Evolutionary conservation across 1,140 invertebrate species (phyloP), one percentile per base, ranked within the genome.

Genomic region (Zaprionus lachaisei): DNA sequence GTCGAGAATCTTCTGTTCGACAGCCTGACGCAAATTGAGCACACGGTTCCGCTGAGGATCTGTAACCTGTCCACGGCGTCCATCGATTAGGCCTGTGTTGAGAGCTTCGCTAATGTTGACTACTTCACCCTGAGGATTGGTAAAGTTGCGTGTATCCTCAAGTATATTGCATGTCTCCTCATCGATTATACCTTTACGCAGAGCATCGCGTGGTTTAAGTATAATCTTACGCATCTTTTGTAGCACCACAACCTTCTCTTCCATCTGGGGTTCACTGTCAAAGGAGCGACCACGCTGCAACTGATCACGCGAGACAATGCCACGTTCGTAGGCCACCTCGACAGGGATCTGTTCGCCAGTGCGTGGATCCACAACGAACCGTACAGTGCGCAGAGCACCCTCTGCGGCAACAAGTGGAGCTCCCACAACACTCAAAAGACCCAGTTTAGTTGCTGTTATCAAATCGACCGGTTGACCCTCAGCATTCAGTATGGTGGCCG

Each of bases 1-100:
- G 94, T 99, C 97, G 70, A 99, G 92, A 61, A 99, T 94, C 49
- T 97, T 97, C 79, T 96, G 94, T 71, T 96, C 94, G 2, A 99
- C 94, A 4, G 98, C 98, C 93, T 99, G 95, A 24, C 95, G 95
- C 9, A 99, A 96, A 38, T 94, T 96, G 9, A 99, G 83, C 6
- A 95, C 92, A 80, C 97, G 95, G 66, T 97, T 97, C 72, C 95
- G 95, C 90, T 96, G 94, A 17, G 97, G 96, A 94, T 99, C 97
- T n/a, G 96, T 93, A 62, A 99, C 96, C 56, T 95, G 94, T 2
- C 98, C 97, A 60, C 94, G 94, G 31, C 95, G 94, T 12, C 95
- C 95, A 94, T 98, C 95, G 65, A 99, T 94, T 72, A 96, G 94
- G 4, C 96, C 96, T 51, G 94, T 93, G 68, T 95, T 95, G 22